Evolutionary conservation across 2,888 invertebrate species (phyloP), one percentile per base, ranked within the genome.

Genomic region (Microctonus aethiopoides): DNA sequence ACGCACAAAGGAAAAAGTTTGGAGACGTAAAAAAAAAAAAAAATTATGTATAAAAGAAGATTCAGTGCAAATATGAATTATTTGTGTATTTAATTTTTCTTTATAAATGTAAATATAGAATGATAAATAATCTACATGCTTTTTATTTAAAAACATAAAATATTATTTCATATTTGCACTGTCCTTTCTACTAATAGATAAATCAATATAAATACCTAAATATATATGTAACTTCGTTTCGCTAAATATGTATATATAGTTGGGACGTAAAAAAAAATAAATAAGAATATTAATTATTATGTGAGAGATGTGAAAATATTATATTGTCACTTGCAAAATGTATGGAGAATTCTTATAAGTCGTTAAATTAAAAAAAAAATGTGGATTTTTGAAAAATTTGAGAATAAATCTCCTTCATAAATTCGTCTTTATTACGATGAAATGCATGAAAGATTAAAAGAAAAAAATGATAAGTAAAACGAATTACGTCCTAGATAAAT

Each of bases 1-100:
- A 83, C 84, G 84, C 84, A 85, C 85, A 85, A 85, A 82, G 78
- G 80, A 80, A 80, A 78, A 65, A 78, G 83, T 85, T 84, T 84
- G 82, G 83, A 78, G 79, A 74, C 72, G 71, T 73, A 76, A 74
- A 75, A 51, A 57, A 1, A 51, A 57, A 1, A 26, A n/a, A n/a
- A n/a, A n/a, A n/a, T n/a, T n/a, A n/a, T 32, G 41, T 62, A 52
- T 57, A 32, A 52, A 52, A 29, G 11, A 51, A n/a, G 5, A n/a
- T 63, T 32, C 11, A 20, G 29, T 61, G 32, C 22, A 62, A 26
- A 62, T 29, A 62, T 51, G 24, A 51, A 62, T 32, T 62, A 22
- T 22, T 24, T 2, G 29, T 46, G 10, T 32, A 10, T 29, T n/a
- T n/a, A 29, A 22, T 22, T 26, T 20, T n/a, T 51, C 20, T 32